phyloP scores from a whole-genome alignment of 2,113 vertebrate genomes.

The Lonchura striata region DNA sequence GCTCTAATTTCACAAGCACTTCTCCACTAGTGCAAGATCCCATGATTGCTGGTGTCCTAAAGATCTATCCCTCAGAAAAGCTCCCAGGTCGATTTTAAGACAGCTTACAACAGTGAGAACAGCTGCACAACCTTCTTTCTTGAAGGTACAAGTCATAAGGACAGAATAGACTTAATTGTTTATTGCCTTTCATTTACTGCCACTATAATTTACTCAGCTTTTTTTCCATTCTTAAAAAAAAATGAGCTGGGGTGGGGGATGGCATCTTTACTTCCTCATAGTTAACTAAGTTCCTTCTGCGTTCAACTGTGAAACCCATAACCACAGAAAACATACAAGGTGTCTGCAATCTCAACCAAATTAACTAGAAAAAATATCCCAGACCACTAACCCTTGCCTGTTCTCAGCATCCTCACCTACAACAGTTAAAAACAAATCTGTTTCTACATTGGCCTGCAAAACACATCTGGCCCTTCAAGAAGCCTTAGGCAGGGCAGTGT shows the following conservation, averaged over 20 bases:
- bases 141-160: neutral
- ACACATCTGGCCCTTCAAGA: rapidly evolving
- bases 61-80: neutral
- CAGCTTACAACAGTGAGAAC: neutral
- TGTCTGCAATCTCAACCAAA: neutral
- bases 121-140: neutral
- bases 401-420: neutral
- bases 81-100: neutral
- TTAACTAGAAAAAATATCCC: neutral
- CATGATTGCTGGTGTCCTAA: neutral
- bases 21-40: neutral
- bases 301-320: neutral
- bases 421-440: neutral
- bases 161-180: neutral
- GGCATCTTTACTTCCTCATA: neutral
- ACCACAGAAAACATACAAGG: neutral
- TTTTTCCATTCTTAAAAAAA: neutral
- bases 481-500: neutral
- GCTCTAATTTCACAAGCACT: neutral
- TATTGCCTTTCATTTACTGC: neutral
- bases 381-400: neutral
- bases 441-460: neutral
- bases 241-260: neutral
- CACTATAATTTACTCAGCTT: neutral
- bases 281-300: neutral